phyloP scores from a whole-genome alignment of 2,888 invertebrate species.

The Synergus laeviventris region DNA sequence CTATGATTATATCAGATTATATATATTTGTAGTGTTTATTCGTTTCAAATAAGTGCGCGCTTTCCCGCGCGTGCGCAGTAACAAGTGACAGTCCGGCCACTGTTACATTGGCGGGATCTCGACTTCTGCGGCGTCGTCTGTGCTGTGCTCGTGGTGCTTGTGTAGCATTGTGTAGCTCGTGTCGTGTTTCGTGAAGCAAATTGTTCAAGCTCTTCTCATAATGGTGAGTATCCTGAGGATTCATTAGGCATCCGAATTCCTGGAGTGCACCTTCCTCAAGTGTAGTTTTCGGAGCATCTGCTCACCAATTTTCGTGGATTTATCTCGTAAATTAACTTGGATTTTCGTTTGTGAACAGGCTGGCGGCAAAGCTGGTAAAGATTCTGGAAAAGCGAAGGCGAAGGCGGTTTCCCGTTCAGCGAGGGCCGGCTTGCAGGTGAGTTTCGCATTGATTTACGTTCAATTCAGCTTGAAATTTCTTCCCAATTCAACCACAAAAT shows the following conservation, averaged over 20 bases:
- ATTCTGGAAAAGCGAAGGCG: slow-evolving; percentile 99
- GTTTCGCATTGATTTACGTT: slow-evolving; percentile 51
- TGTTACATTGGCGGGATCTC: slow-evolving; percentile 73
- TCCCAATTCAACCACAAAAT: neutral
- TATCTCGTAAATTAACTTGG: slow-evolving; percentile 78
- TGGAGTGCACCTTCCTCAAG: slow-evolving; percentile 55
- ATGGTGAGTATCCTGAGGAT: slow-evolving; percentile 77
- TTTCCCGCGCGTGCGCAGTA: too few species aligned
- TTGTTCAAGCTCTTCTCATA: slow-evolving; percentile 65
- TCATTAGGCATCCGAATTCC: slow-evolving; percentile 67
- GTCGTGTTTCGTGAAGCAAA: slow-evolving; percentile 64
- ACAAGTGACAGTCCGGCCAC: slow-evolving; percentile 15
- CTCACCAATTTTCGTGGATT: slow-evolving; percentile 80
- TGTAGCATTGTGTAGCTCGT: too few species aligned
- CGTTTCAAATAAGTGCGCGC: too few species aligned
- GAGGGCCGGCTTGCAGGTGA: slow-evolving; percentile 98
- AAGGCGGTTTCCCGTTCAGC: slow-evolving; percentile 99
- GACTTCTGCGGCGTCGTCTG: slow-evolving; percentile 61
- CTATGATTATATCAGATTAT: too few species aligned
- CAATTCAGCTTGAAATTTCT: neutral
- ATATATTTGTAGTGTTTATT: too few species aligned
- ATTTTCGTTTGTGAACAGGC: slow-evolving; percentile 82
- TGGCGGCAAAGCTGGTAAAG: slow-evolving; percentile 99
- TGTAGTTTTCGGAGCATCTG: slow-evolving; percentile 72
- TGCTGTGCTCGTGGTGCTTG: slow-evolving; percentile 60